Conservation (phyloP, 1,140 invertebrate species). For the Nylanderia fulva region DNA sequence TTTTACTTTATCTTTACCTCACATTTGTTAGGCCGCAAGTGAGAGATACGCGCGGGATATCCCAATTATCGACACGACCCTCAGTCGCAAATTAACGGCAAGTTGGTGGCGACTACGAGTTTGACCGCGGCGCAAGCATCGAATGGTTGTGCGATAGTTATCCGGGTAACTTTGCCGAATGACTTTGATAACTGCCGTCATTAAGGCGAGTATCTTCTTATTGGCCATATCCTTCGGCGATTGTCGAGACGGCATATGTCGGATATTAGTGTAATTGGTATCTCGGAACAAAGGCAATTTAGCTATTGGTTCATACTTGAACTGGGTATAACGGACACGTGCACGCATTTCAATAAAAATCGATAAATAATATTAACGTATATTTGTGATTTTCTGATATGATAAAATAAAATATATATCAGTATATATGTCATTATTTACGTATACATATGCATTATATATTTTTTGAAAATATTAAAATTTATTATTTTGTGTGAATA, state of each 20-base stretch:
- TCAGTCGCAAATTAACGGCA: constrained; percentile 69
- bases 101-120: constrained; percentile 54
- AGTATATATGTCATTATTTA: too few relatives aligned
- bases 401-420: background rate
- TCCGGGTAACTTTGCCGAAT: constrained; percentile 58
- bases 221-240: constrained; percentile 4
- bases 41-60: constrained; percentile 33
- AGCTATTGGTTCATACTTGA: background rate
- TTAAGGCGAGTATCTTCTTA: constrained; percentile 49
- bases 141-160: constrained; percentile 59
- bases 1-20: background rate
- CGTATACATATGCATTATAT: background rate
- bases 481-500: background rate
- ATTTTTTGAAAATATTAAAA: constrained; percentile 8
- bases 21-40: background rate
- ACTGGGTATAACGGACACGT: background rate
- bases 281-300: constrained; percentile 22
- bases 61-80: constrained; percentile 65
- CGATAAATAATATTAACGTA: background rate
- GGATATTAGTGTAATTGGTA: constrained; percentile 37
- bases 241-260: constrained; percentile 18
- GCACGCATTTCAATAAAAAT: background rate
- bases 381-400: background rate
- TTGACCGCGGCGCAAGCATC: constrained; percentile 60
- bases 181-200: constrained; percentile 61